phyloP scores from a whole-genome alignment of 2,797 vertebrate genomes.

The Parotocinclus haroldoi region DNA sequence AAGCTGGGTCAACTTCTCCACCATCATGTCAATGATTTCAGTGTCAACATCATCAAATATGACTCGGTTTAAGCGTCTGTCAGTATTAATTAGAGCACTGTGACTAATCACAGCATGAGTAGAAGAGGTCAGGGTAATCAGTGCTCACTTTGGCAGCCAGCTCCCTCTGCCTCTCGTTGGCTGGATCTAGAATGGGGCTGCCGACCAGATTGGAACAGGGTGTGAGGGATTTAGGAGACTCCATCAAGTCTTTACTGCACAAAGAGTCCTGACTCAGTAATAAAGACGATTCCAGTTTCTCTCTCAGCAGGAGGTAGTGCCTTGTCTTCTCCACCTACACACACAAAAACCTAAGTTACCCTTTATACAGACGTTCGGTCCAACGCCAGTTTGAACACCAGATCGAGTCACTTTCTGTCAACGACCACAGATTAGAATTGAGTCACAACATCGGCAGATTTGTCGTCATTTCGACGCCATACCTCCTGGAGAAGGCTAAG shows the following conservation, averaged over 20 bases:
- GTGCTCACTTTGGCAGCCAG: slow-evolving; percentile 90
- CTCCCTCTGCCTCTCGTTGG: slow-evolving; percentile 92
- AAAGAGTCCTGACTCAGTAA: slow-evolving; percentile 80
- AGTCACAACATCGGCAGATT: no score
- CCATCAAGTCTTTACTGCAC: slow-evolving; percentile 76
- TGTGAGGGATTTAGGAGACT: slow-evolving; percentile 76
- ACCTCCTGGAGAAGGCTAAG: slow-evolving; percentile 96
- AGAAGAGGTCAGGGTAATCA: background rate
- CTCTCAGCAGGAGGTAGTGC: slow-evolving; percentile 91
- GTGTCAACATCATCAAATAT: background rate
- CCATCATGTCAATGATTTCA: background rate
- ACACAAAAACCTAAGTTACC: slow-evolving; percentile 9
- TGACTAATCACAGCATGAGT: background rate
- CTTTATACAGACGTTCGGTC: background rate
- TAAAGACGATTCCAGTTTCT: slow-evolving; percentile 91
- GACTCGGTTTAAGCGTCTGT: no score
- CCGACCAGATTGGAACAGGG: slow-evolving; percentile 68
- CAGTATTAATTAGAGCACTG: no score
- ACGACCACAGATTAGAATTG: no score
- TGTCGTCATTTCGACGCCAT: background rate
- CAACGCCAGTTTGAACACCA: background rate
- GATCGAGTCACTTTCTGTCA: background rate
- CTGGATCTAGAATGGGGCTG: slow-evolving; percentile 70
- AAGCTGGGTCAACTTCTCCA: background rate
- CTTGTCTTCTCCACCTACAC: slow-evolving; percentile 93